Base-by-base conservation (phyloP, 1,140 invertebrate species). In the Leptestheria dahalacensis region DNA sequence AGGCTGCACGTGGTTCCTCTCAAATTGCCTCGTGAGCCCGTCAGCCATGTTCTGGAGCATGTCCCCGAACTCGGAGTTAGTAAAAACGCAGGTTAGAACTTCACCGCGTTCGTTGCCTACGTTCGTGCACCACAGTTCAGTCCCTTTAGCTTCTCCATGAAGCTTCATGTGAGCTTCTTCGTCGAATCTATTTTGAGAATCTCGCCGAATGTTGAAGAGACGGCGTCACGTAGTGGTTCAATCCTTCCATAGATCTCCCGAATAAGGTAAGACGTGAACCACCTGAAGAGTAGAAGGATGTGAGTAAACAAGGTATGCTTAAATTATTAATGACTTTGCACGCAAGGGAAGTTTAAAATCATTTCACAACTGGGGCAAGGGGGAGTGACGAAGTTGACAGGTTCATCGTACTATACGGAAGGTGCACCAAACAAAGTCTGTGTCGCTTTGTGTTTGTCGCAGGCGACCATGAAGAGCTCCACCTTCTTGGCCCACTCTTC, bases 181-280 rank as follows among this genome's bases (percentile, higher is more conserved):
- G 49, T 60, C 3, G 48, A 60, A 15, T 55, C 59, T 15, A 56
- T 56, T n/a, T 57, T 60, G n/a, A 60, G 25, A 11, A 60, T 56
- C 49, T 9, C n/a, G 9, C 59, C 49, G 47, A 28, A 60, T 3
- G 46, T 50, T 12, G 46, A 48, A 12, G 57, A 48, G 11, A 23
- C 33, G 12, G 29, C 41, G 15, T n/a, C 57, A 18, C 47, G 33
- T 12, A 58, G 21, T 3, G 15, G 0, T 2, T 25, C 10, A 6
- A 52, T 23, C 11, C 57, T 29, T 9, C 11, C 23, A 29, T 24
- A 51, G 21, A 58, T 46, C n/a, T 58, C 57, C 10, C 57, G 46
- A 12, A 58, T 46, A 21, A 48, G 48, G 15, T 12, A 18, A 12
- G 57, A 20, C 3, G 47, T 21, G 12, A 58, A 58, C 57, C 15